Evolutionary conservation across 2,888 invertebrate genomes (phyloP), one percentile per base, ranked within the genome.

Genomic region (Sesia bembeciformis): DNA sequence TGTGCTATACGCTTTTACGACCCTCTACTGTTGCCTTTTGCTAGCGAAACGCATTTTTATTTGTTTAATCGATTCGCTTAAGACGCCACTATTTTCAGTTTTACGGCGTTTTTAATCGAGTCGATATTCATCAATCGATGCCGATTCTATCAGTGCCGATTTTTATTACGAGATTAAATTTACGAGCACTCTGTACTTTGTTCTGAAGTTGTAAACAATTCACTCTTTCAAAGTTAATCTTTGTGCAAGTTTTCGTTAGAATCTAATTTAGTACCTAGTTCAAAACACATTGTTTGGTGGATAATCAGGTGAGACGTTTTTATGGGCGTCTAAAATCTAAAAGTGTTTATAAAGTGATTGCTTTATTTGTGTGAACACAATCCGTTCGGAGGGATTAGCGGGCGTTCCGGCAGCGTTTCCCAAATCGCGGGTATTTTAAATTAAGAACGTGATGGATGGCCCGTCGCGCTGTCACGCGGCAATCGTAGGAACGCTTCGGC

Each of bases 1-100:
- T 87, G 78, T 81, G 81, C 87, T 81, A 83, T 88, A 86, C 84
- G 78, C 69, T 87, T 89, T 89, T 88, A 89, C 79, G 88, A 88
- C 74, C 76, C 74, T 77, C 77, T 73, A 72, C 76, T 50, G 46
- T 81, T 78, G 84, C 81, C 83, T 86, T 86, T 83, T 83, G 79
- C 74, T 70, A 77, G 86, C 85, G 81, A 87, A 85, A 83, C 84
- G 74, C 66, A 71, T 84, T 86, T 88, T 86, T 86, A 87, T 88
- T 87, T 86, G 88, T 89, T 88, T 88, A 88, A 89, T 88, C 88
- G 84, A 89, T 88, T 79, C 71, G 72, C 77, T 81, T 78, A 85
- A 86, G 83, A 84, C 76, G 77, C 76, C 67, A 76, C 23, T 23
- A 23, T 23, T 23, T 23, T 23, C 23, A 23, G 23, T 76, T 81